Evolutionary conservation across 2,888 invertebrate genomes (phyloP), one percentile per base, ranked within the genome.

Genomic region (Dryomyza anilis): DNA sequence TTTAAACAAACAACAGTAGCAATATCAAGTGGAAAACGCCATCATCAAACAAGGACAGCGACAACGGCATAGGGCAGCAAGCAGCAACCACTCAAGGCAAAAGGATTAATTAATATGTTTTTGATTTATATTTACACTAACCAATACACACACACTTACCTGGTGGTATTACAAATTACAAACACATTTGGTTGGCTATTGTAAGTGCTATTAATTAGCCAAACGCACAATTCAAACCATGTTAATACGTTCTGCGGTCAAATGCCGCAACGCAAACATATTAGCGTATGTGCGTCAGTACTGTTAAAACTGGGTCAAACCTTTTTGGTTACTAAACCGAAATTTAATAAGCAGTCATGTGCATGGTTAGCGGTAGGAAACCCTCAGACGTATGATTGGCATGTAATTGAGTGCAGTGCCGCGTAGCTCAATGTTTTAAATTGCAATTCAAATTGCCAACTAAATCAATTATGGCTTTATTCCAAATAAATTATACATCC

Each of bases 31-130:
- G n/a, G n/a, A n/a, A n/a, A n/a, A n/a, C 43, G 19, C 2, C 43
- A 43, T 7, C 1, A 43, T 1, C 16, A 43, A 50, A 25, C 23
- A 7, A 50, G 23, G 25, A 8, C 7, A 39, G n/a, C 39, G n/a
- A 39, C 39, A 39, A 39, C 33, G 12, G 33, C 7, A 33, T 5
- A 39, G 3, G 39, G 39, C 39, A 39, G n/a, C 39, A 39, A 39
- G n/a, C 7, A 7, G 3, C 39, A 39, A n/a, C 39, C 12, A 39
- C n/a, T 25, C 25, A 19, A 21, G 12, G 50, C 50, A 12, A 50
- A 50, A 50, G 27, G 50, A 50, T 50, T 50, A 50, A 50, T 50
- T 50, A 50, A 50, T 50, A 50, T 50, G 27, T 50, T 50, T 48
- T 50, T 50, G 50, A 50, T 50, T 50, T 50, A 50, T 50, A 25